These are phyloP conservation scores for Syngnathus scovelli DNA, from an alignment of 2,113 vertebrate species.

Conservation along the genomic window DNA sequence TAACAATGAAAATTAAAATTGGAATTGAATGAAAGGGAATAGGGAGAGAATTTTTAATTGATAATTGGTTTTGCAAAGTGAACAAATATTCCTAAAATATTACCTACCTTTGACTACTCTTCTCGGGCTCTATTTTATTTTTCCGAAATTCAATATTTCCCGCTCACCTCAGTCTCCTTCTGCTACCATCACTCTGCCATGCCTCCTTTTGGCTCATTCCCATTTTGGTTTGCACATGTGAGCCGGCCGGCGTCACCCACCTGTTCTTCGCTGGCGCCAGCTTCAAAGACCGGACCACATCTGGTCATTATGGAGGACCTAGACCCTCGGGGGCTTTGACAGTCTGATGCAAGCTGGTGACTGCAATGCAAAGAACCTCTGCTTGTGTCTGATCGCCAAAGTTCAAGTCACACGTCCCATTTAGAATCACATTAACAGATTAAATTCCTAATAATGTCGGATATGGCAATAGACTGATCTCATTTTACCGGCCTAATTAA, in stretches of 20 bases:
- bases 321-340: slow-evolving; percentile 46
- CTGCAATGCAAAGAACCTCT: slow-evolving; percentile 57
- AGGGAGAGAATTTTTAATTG: no score
- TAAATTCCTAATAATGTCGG: not conserved
- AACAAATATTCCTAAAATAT: no score
- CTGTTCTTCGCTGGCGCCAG: slow-evolving; percentile 62
- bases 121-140: not conserved
- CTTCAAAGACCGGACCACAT: slow-evolving; percentile 66
- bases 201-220: slow-evolving; percentile 16
- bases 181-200: slow-evolving; percentile 7
- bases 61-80: no score
- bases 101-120: not conserved
- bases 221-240: slow-evolving; percentile 36
- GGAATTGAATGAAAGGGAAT: no score
- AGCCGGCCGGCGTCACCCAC: slow-evolving; percentile 50
- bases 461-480: not conserved
- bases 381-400: slow-evolving; percentile 10
- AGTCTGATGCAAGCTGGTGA: slow-evolving; percentile 57
- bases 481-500: not conserved
- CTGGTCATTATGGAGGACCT: slow-evolving; percentile 60
- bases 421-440: not conserved
- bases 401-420: not conserved
- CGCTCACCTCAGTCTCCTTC: slow-evolving; percentile 5
- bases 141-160: not conserved
- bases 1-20: no score